Evolutionary conservation across 2,113 vertebrate genomes (phyloP).

Genomic region (Osmerus eperlanus): DNA sequence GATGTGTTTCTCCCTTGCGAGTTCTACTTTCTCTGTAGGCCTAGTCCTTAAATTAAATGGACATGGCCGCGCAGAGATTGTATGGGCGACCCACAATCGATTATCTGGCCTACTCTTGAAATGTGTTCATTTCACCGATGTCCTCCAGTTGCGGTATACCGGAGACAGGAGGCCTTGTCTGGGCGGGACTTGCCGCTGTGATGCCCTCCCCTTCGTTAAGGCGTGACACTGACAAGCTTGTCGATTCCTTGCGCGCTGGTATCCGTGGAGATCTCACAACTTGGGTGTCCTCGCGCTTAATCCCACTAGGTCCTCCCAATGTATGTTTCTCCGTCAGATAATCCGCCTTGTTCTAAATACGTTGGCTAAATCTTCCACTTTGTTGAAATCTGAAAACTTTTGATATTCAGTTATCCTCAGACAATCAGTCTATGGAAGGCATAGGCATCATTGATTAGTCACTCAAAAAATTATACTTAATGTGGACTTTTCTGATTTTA

Average conservation of each 20-base stretch:
- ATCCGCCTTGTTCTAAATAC: conserved; percentile 64
- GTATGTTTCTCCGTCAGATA: conserved; percentile 54
- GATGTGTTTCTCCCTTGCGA: conserved; percentile 28
- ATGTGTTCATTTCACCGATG: conserved; percentile 33
- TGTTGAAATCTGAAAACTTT: conserved; percentile 23
- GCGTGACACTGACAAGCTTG: conserved; percentile 50
- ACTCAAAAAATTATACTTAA: neutral
- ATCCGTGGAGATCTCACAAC: conserved; percentile 68
- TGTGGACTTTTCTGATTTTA: neutral
- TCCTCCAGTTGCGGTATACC: conserved; percentile 21
- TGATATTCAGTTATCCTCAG: conserved; percentile 5
- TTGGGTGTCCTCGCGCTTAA: conserved; percentile 70
- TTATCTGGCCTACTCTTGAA: conserved; percentile 44
- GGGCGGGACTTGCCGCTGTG: conserved; percentile 26
- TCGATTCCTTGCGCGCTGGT: conserved; percentile 55
- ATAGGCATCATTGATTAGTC: neutral
- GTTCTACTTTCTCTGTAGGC: neutral
- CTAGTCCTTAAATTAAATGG: conserved; percentile 20
- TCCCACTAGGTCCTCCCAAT: conserved; percentile 53
- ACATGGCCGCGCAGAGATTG: conserved; percentile 14
- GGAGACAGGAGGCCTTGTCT: conserved; percentile 27
- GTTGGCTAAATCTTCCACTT: conserved; percentile 47
- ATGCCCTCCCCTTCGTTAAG: conserved; percentile 47
- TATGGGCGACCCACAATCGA: conserved; percentile 45
- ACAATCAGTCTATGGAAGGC: neutral